phyloP scores from a whole-genome alignment of 2,113 vertebrate species.

The Terrapene triunguis region DNA sequence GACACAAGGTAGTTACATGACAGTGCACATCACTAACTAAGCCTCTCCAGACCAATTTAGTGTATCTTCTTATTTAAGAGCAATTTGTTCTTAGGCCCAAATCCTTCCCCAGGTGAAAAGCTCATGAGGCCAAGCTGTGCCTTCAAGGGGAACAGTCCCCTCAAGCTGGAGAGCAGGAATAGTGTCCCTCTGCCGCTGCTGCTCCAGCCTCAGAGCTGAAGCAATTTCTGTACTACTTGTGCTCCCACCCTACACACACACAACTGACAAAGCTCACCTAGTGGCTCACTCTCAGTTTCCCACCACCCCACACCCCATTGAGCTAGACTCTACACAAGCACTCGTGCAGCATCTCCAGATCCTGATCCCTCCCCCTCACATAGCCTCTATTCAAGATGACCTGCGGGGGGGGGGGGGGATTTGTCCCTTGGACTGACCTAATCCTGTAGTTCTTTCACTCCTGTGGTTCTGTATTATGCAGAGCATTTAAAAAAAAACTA shows the following conservation, averaged over 20 bases:
- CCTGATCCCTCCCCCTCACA: not conserved
- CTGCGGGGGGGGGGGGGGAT: rapidly evolving
- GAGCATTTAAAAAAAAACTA: not conserved
- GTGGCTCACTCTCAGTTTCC: not conserved
- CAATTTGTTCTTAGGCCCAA: not conserved
- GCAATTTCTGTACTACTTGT: not conserved
- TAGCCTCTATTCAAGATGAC: not conserved
- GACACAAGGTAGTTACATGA: not conserved
- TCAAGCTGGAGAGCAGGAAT: rapidly evolving
- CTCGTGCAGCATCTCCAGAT: not conserved
- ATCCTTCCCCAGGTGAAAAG: not conserved
- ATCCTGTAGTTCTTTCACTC: rapidly evolving
- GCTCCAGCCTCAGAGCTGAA: not conserved
- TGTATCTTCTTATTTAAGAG: not conserved
- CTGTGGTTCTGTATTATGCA: not conserved
- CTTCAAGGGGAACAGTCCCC: not conserved
- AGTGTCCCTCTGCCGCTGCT: not conserved
- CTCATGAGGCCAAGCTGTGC: not conserved
- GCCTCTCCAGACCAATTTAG: not conserved
- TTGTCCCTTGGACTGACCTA: not conserved
- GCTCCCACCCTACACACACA: rapidly evolving
- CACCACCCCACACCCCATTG: not conserved
- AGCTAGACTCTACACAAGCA: rapidly evolving
- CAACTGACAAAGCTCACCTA: not conserved
- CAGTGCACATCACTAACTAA: not conserved